Evolutionary conservation across 2,113 vertebrate species (phyloP).

Genomic region (Myotis brandtii): DNA sequence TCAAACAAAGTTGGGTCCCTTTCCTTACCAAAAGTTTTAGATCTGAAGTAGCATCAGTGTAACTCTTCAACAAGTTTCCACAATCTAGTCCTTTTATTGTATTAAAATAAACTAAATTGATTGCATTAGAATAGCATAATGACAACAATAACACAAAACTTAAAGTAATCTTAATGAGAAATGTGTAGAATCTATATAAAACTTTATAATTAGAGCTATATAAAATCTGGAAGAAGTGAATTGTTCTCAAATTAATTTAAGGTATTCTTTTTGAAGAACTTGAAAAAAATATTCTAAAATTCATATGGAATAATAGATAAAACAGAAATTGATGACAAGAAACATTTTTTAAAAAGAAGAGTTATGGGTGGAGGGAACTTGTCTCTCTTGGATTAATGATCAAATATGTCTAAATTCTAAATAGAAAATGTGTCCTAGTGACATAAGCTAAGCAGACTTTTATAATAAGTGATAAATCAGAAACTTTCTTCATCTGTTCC

Average conservation of each 20-base stretch:
- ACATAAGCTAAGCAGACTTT: neutral
- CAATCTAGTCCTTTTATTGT: neutral
- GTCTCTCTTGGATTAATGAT: conserved; percentile 18
- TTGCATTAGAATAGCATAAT: neutral
- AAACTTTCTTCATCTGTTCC: conserved; percentile 34
- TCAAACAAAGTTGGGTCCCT: neutral
- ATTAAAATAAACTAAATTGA: conserved; percentile 5
- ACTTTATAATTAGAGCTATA: too few species aligned
- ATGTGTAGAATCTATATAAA: neutral
- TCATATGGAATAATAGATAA: neutral
- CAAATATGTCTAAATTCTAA: conserved; percentile 34
- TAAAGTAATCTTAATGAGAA: conserved; percentile 17
- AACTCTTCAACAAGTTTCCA: neutral
- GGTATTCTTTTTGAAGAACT: neutral
- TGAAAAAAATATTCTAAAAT: conserved; percentile 55
- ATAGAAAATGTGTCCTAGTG: conserved; percentile 10
- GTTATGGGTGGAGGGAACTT: neutral
- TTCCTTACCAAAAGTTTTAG: conserved; percentile 46
- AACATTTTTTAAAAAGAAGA: neutral
- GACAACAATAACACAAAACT: conserved; percentile 18
- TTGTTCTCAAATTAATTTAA: neutral
- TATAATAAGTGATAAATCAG: neutral
- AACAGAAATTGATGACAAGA: neutral
- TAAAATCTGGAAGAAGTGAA: neutral
- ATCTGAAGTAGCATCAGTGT: neutral